A percentile compares a stretch with the other conserved stretches of the same genome.
phyloP scores from a whole-genome alignment of 2,113 vertebrate genomes.

The Philantomba maxwellii region DNA sequence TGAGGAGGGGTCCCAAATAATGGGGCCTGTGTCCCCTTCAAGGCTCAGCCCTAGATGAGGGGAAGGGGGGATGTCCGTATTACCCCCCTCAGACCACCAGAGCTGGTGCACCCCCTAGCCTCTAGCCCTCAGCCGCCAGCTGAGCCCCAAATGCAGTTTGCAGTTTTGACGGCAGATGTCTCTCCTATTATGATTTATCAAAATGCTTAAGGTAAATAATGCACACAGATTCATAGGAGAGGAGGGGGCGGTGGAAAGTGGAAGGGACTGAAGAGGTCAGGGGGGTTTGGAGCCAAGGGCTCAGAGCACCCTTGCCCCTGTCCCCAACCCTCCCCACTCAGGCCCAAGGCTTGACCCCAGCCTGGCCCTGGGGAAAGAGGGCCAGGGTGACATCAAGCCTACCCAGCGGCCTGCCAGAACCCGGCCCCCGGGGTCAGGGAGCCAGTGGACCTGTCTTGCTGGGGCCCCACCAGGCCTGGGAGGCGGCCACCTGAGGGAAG shows the following conservation, averaged over 20 bases:
- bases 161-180: constrained; percentile 89
- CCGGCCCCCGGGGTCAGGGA: not conserved
- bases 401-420: not conserved
- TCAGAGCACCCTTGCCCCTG: not conserved
- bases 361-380: not conserved
- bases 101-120: not conserved
- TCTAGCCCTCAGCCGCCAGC: not conserved
- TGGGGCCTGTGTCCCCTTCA: not conserved
- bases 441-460: constrained; percentile 18
- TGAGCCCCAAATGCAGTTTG: constrained; percentile 82
- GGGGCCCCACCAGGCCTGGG: constrained; percentile 47
- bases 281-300: not conserved
- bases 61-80: accelerated
- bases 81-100: not conserved
- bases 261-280: not conserved
- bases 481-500: constrained; percentile 65
- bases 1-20: constrained; percentile 11
- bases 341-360: not conserved
- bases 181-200: constrained; percentile 90
- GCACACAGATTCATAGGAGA: constrained; percentile 80
- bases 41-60: not conserved
- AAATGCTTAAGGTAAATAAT: constrained; percentile 86
- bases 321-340: not conserved
- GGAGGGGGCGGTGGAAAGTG: not conserved
- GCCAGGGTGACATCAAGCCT: not conserved